Base-by-base conservation (phyloP, 1,140 invertebrate species). In the Coptotermes formosanus region DNA sequence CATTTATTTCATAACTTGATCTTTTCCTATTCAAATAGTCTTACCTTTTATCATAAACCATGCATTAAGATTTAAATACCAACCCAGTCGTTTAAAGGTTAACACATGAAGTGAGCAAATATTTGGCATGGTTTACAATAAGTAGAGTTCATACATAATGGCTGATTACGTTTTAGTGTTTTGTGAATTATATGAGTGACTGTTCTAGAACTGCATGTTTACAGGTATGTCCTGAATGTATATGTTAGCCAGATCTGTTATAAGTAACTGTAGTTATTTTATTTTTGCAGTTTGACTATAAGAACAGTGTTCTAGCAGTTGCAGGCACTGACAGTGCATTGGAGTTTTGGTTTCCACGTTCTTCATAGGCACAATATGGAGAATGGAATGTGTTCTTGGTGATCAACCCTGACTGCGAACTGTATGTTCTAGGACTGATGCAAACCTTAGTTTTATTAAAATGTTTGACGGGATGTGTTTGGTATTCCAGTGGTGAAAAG, bases 281-380 rank as follows among this genome's bases (percentile, higher is more conserved):
- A 45, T 83, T 83, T 86, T 88, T 83, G 21, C 55, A 91, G 91
- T 90, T 89, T 84, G 89, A 90, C 86, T 91, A 90, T 45, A 86
- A 88, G 81, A 90, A 91, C 30, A 88, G 89, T 21, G 89, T 90
- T 85, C 89, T 91, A 23, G 91, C 90, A 30, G 87, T 90, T 83
- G 90, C 89, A 32, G 90, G 90, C 44, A 88, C 88, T 25, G 89
- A 90, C 11, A 59, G 48, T 16, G 87, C 87, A 75, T 89, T 91
- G 69, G 88, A 90, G 87, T 88, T 91, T 64, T 91, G 90, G 90
- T 88, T 89, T 85, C 90, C 90, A 23, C 89, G 87, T 81, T 82
- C 84, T 16, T 48, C 45, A 16, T 64, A 64, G 25, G 38, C 4
- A 38, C 19, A 7, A 21, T 64, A 21, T 64, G 59, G 59, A 64